These are phyloP conservation scores for Plumapathes pennacea DNA, from an alignment of 92 coral and sea anemone species.

Conservation along the genomic window DNA sequence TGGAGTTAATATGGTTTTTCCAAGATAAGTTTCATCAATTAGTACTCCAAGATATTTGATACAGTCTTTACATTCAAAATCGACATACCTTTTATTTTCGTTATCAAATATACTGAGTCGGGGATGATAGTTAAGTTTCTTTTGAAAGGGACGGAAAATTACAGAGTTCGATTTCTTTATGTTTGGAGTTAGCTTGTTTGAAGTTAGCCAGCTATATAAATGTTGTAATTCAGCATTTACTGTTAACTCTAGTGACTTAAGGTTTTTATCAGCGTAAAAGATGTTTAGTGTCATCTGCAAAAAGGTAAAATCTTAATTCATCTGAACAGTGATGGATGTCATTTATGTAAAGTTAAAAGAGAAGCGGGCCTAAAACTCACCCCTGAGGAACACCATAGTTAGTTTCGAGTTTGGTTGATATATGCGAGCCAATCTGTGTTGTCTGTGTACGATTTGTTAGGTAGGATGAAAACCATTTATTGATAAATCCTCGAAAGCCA, in stretches of 20 bases:
- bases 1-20: constrained; percentile 35
- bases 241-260: constrained; percentile 30
- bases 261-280: constrained; percentile 39
- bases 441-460: constrained; percentile 15
- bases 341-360: constrained; percentile 24
- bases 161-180: constrained; percentile 23
- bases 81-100: constrained; percentile 6
- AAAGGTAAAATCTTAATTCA: constrained; percentile 27
- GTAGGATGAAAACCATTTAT: constrained; percentile 11
- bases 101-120: constrained; percentile 23
- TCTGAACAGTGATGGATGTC: constrained; percentile 18
- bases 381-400: constrained; percentile 33
- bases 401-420: constrained; percentile 6
- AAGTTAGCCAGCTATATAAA: constrained; percentile 31
- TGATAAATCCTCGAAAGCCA: constrained; percentile 11
- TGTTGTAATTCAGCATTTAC: constrained; percentile 42
- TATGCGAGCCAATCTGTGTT: constrained; percentile 12
- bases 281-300: constrained; percentile 51
- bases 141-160: constrained; percentile 31
- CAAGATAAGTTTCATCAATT: constrained; percentile 26
- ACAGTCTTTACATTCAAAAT: constrained; percentile 21
- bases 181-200: constrained; percentile 34
- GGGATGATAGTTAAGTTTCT: constrained; percentile 17
- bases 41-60: constrained; percentile 42
- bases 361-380: constrained; percentile 20